phyloP scores from a whole-genome alignment of 37 sponge, comb jelly and placozoan genomes.

The Tethya wilhelma region DNA sequence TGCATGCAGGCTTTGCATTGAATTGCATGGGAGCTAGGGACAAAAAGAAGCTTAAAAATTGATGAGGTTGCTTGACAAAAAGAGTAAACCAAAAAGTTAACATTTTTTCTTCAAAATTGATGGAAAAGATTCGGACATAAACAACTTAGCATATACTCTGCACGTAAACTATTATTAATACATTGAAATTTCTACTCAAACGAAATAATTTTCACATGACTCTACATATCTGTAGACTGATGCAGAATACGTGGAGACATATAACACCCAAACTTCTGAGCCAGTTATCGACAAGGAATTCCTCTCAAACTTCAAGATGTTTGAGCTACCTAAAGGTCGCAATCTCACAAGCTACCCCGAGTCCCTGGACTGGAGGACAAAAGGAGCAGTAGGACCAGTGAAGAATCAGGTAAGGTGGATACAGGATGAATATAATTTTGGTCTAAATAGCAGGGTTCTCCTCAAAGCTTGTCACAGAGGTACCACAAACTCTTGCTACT shows the following conservation, averaged over 20 bases:
- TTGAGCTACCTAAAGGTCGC: background rate
- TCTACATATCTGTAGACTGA: background rate
- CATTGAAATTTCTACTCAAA: background rate
- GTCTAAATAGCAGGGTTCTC: too few relatives aligned
- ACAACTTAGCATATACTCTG: background rate
- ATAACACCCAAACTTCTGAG: background rate
- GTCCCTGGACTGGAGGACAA: slow-evolving; percentile 51
- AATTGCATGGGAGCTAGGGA: too few relatives aligned
- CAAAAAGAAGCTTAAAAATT: too few relatives aligned
- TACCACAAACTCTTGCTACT: too few relatives aligned
- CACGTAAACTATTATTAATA: background rate
- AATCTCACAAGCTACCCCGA: slow-evolving; percentile 10
- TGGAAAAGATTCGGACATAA: too few relatives aligned
- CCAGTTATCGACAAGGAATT: background rate
- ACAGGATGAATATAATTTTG: too few relatives aligned
- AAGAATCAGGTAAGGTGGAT: slow-evolving; percentile 30
- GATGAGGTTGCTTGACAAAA: too few relatives aligned
- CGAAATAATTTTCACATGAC: background rate
- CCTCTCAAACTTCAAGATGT: background rate
- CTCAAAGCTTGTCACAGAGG: too few relatives aligned
- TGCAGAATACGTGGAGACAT: background rate
- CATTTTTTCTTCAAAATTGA: too few relatives aligned
- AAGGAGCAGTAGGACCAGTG: slow-evolving; percentile 29
- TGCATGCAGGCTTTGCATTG: too few relatives aligned
- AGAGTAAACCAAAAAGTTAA: too few relatives aligned